A percentile compares a stretch with the other conserved stretches of the same genome.
Evolutionary conservation across 2,797 vertebrate genomes (phyloP).

Genomic region (Scolopax rusticola): DNA sequence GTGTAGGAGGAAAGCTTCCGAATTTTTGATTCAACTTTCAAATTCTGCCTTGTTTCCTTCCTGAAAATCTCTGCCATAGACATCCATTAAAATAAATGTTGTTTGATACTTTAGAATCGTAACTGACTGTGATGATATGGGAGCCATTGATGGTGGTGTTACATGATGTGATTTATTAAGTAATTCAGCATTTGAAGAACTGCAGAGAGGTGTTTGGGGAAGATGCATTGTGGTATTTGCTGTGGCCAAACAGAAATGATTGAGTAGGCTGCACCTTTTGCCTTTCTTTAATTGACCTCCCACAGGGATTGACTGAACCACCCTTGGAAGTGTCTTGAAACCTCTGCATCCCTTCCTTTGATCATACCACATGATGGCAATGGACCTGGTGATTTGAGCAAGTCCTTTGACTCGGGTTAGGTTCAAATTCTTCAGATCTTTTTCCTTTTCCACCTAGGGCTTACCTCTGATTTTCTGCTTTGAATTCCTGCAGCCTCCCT

Average conservation of each 20-base stretch:
- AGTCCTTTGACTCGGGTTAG: background rate
- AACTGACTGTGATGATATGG: fast-evolving
- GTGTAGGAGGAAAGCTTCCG: background rate
- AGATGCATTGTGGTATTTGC: fast-evolving
- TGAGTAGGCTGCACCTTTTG: background rate
- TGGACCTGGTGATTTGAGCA: fast-evolving
- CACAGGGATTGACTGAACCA: background rate
- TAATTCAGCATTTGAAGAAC: background rate
- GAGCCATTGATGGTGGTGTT: background rate
- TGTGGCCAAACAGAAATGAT: background rate
- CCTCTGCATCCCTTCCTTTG: fast-evolving
- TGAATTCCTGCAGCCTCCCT: background rate
- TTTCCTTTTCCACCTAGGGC: background rate
- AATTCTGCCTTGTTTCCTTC: background rate
- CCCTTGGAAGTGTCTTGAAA: background rate
- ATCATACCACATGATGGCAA: fast-evolving
- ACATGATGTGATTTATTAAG: background rate
- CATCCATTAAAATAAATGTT: background rate
- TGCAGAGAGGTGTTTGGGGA: background rate
- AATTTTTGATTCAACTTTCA: background rate
- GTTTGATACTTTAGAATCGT: background rate
- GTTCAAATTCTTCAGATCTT: background rate
- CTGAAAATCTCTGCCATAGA: background rate
- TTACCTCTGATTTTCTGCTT: background rate
- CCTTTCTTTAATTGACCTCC: background rate